Evolutionary conservation across 2,113 vertebrate species (phyloP).

Genomic region (Dasypus novemcinctus): DNA sequence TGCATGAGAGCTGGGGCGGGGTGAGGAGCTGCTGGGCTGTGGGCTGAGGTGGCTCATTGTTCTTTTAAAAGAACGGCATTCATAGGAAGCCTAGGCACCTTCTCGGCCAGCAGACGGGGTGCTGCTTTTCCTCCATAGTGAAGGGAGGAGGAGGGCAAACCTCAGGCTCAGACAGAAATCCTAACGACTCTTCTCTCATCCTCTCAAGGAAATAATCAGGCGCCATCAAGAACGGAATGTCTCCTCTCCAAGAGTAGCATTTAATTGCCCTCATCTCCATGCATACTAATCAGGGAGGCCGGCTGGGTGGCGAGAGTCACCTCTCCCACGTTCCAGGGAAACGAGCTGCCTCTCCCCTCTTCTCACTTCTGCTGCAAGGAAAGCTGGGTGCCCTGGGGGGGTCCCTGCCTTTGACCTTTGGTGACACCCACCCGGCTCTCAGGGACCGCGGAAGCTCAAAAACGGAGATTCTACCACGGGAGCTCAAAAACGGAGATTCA

Average conservation of each 20-base stretch:
- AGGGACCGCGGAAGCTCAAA: no score
- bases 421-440: background rate
- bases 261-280: conserved; percentile 37
- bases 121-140: background rate
- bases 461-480: no score
- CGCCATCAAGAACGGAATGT: background rate
- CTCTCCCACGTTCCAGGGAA: background rate
- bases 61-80: conserved; percentile 52
- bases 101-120: background rate
- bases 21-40: conserved; percentile 29
- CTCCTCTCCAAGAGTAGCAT: conserved; percentile 34
- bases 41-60: conserved; percentile 61
- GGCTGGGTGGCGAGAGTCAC: background rate
- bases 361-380: background rate
- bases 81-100: background rate
- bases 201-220: conserved; percentile 48
- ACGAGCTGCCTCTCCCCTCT: background rate
- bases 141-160: background rate
- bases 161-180: conserved; percentile 24
- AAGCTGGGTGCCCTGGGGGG: background rate
- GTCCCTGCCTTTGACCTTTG: background rate
- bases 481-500: no score
- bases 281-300: conserved; percentile 19
- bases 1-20: conserved; percentile 64
- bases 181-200: background rate